Evolutionary conservation across 2,888 invertebrate species (phyloP).

Genomic region (Chrysodeixis includens): DNA sequence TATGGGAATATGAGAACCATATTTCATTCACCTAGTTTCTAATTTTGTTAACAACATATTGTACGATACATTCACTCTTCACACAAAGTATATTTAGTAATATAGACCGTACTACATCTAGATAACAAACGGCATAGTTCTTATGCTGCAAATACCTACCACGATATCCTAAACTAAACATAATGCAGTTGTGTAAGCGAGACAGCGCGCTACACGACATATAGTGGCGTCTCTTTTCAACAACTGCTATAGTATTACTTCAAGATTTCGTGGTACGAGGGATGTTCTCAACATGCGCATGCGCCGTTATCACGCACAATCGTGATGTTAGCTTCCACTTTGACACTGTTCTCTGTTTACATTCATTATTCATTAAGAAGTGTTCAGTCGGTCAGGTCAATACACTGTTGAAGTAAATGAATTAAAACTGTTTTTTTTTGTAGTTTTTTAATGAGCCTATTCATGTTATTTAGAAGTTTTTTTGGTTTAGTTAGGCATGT

Average conservation of each 20-base stretch:
- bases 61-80: too few relatives aligned
- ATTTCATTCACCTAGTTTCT: too few relatives aligned
- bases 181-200: too few relatives aligned
- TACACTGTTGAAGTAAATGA: not conserved
- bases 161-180: too few relatives aligned
- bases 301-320: slow-evolving; percentile 19
- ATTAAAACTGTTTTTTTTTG: not conserved
- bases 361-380: slow-evolving; percentile 20
- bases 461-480: not conserved
- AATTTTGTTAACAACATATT: too few relatives aligned
- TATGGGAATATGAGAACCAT: too few relatives aligned
- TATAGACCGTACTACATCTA: slow-evolving; percentile 4
- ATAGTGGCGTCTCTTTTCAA: too few relatives aligned
- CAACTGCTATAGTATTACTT: too few relatives aligned
- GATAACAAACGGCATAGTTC: slow-evolving; percentile 2
- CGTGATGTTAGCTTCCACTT: slow-evolving; percentile 27
- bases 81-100: not conserved
- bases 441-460: not conserved
- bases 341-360: slow-evolving; percentile 35
- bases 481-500: too few relatives aligned
- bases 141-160: not conserved
- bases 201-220: too few relatives aligned
- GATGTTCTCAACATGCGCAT: not conserved
- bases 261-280: too few relatives aligned
- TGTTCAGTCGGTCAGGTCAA: slow-evolving; percentile 9